Conservation (phyloP, 53 echinoderm and acorn worm species). For the Hippasteria phrygiana region DNA sequence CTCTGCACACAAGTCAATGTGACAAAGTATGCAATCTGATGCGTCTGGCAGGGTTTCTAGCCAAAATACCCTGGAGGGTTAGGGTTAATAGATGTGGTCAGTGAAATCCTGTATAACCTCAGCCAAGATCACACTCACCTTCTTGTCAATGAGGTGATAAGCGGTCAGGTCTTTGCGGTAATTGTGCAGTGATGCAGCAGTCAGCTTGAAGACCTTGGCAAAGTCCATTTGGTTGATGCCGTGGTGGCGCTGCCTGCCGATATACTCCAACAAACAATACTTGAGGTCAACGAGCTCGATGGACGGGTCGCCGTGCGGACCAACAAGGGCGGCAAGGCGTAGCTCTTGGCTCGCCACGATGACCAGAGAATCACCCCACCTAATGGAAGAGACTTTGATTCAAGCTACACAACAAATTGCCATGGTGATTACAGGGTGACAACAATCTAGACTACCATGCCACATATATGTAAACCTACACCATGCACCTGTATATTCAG, state of each 20-base stretch:
- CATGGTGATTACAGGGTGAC: too few relatives aligned
- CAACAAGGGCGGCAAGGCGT: slow-evolving; percentile 45
- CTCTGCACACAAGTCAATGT: too few relatives aligned
- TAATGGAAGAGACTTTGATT: slow-evolving; percentile 16
- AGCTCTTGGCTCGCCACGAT: slow-evolving; percentile 75
- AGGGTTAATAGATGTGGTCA: neutral
- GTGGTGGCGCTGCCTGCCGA: slow-evolving; percentile 48
- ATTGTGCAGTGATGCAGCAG: slow-evolving; percentile 45
- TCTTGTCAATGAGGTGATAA: slow-evolving; percentile 37
- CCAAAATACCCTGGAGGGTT: neutral
- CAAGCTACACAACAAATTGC: too few relatives aligned
- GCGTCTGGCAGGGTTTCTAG: too few relatives aligned
- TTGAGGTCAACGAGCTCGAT: slow-evolving; percentile 39
- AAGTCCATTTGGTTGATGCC: slow-evolving; percentile 56
- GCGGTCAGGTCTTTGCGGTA: slow-evolving; percentile 46
- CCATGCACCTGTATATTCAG: too few relatives aligned
- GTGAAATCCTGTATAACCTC: neutral
- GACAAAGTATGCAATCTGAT: too few relatives aligned
- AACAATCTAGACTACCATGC: too few relatives aligned
- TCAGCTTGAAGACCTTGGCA: slow-evolving; percentile 30
- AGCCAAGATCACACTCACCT: slow-evolving; percentile 42
- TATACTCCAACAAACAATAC: slow-evolving; percentile 68
- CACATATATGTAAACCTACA: too few relatives aligned
- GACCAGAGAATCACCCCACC: slow-evolving; percentile 78
- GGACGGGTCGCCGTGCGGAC: slow-evolving; percentile 58